Evolutionary conservation across 2,797 vertebrate species (phyloP).

Genomic region (Scolopax rusticola): DNA sequence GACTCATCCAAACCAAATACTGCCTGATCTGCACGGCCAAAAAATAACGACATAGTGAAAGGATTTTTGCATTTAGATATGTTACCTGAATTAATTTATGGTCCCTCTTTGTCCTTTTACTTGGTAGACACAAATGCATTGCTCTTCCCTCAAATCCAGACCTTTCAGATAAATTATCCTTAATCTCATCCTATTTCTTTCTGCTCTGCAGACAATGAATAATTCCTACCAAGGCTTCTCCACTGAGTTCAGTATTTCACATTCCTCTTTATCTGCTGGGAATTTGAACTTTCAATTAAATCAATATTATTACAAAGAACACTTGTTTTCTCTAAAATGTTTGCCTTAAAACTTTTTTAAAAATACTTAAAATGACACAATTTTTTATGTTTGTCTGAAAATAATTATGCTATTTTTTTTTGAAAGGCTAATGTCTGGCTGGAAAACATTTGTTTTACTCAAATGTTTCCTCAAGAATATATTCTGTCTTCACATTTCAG

Average conservation of each 20-base stretch:
- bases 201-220: constrained; percentile 2
- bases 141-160: neutral
- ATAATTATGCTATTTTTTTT: neutral
- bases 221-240: neutral
- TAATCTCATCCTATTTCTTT: neutral
- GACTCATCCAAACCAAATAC: constrained; percentile 1
- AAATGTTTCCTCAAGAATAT: neutral
- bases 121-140: neutral
- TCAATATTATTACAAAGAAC: neutral
- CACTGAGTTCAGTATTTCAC: neutral
- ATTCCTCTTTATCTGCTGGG: neutral
- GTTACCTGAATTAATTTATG: neutral
- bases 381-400: neutral
- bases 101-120: neutral
- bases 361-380: neutral
- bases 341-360: neutral
- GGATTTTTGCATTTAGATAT: neutral
- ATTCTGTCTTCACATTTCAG: neutral
- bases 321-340: neutral
- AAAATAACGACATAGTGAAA: neutral
- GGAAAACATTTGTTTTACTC: neutral
- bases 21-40: neutral
- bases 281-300: neutral
- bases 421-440: neutral
- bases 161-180: constrained; percentile 5